Evolutionary conservation across 2,113 vertebrate species (phyloP).

Genomic region (Lepidiolamprologus cunningtoni): DNA sequence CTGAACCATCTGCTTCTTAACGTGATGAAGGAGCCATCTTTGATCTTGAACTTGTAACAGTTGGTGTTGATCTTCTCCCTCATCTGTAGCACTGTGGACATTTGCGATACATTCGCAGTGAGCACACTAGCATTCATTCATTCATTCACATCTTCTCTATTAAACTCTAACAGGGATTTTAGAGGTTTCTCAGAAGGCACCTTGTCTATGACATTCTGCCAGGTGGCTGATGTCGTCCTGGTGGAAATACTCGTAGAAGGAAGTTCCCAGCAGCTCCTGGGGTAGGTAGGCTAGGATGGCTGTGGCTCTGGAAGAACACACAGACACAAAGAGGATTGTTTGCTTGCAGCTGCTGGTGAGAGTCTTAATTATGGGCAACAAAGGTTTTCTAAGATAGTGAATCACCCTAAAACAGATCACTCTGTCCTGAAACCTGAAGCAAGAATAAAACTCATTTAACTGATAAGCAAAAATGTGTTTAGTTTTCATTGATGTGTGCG

Average conservation of each 20-base stretch:
- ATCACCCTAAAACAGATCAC: not conserved
- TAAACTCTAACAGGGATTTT: fast-evolving
- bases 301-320: constrained; percentile 78
- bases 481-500: too few relatives aligned
- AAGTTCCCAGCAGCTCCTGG: constrained; percentile 96
- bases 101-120: not conserved
- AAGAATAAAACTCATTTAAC: not conserved
- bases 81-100: constrained; percentile 86
- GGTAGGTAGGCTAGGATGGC: constrained; percentile 96
- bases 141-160: not conserved
- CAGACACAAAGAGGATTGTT: not conserved
- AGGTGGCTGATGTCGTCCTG: constrained; percentile 96
- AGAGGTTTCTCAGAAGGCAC: constrained; percentile 49
- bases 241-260: constrained; percentile 98
- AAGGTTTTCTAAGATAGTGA: not conserved
- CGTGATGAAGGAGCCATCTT: constrained; percentile 97
- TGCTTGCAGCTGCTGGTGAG: not conserved
- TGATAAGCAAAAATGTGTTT: not conserved
- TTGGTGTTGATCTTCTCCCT: constrained; percentile 97
- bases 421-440: not conserved
- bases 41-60: constrained; percentile 98
- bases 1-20: constrained; percentile 97
- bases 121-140: not conserved
- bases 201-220: constrained; percentile 95
- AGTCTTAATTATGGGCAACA: not conserved